Conservation (phyloP, 2,888 invertebrate genomes). For the Thymelicus sylvestris region DNA sequence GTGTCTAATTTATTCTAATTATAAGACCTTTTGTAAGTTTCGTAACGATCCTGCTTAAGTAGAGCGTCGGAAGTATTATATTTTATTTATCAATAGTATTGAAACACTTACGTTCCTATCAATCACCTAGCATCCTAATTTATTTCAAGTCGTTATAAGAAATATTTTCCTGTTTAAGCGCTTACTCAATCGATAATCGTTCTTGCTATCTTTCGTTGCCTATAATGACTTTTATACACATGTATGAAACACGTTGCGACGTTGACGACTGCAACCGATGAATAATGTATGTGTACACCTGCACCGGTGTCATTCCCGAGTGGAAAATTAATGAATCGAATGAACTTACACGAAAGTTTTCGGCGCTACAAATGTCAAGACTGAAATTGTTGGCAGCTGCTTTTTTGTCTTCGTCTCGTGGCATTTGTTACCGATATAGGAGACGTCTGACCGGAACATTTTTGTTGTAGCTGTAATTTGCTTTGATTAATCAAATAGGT, state of each 20-base stretch:
- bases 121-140: too few species aligned
- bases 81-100: conserved; percentile 5
- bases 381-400: conserved; percentile 29
- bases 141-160: neutral
- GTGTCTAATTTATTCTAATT: conserved; percentile 37
- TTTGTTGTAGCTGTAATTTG: neutral
- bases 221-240: neutral
- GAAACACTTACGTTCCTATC: too few species aligned
- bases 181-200: neutral
- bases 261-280: conserved; percentile 26
- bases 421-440: conserved; percentile 15
- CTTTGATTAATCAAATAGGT: neutral
- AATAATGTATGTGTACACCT: conserved; percentile 46
- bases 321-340: conserved; percentile 37
- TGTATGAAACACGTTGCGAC: conserved; percentile 4
- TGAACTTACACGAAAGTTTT: conserved; percentile 31
- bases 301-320: conserved; percentile 45
- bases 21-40: conserved; percentile 35
- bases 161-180: neutral
- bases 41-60: conserved; percentile 39
- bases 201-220: neutral
- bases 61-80: conserved; percentile 27
- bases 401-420: conserved; percentile 22
- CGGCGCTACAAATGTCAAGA: conserved; percentile 24
- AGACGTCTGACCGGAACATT: conserved; percentile 16